These are phyloP conservation scores for Megathymus violae DNA, from an alignment of 1,140 invertebrate genomes.

Conservation along the genomic window DNA sequence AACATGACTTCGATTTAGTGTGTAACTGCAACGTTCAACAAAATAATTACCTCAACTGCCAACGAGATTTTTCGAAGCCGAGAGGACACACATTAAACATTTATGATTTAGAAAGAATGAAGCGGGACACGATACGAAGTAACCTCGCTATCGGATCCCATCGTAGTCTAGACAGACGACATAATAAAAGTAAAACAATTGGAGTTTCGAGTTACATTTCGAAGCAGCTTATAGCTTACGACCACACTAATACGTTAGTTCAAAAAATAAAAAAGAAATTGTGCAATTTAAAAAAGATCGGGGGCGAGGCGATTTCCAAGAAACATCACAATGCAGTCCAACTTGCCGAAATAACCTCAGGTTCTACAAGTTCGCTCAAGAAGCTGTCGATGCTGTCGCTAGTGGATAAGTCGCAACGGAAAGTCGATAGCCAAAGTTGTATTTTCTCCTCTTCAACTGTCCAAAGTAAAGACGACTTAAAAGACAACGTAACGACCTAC, in stretches of 20 bases:
- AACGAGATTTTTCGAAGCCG: slow-evolving; percentile 59
- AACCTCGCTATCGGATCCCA: slow-evolving; percentile 66
- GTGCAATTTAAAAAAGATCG: slow-evolving; percentile 80
- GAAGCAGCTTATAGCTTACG: slow-evolving; percentile 77
- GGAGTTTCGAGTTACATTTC: slow-evolving; percentile 80
- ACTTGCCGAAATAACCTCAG: slow-evolving; percentile 74
- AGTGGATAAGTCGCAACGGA: slow-evolving; percentile 71
- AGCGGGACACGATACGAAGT: slow-evolving; percentile 65
- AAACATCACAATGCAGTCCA: slow-evolving; percentile 77
- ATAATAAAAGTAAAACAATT: slow-evolving; percentile 75
- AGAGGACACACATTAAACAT: slow-evolving; percentile 71
- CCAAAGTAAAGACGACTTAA: slow-evolving; percentile 65
- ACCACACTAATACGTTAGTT: slow-evolving; percentile 75
- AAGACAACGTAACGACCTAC: slow-evolving; percentile 66
- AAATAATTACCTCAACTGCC: slow-evolving; percentile 71
- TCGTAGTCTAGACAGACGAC: slow-evolving; percentile 79
- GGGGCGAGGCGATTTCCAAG: slow-evolving; percentile 74
- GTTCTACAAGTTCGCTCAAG: slow-evolving; percentile 70
- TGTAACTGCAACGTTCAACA: slow-evolving; percentile 79
- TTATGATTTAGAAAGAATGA: slow-evolving; percentile 75
- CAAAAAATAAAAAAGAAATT: slow-evolving; percentile 82
- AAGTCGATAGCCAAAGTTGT: slow-evolving; percentile 73
- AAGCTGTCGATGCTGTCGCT: slow-evolving; percentile 76
- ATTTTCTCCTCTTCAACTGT: slow-evolving; percentile 71
- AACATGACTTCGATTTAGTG: slow-evolving; percentile 74